Conservation (phyloP, 2,113 vertebrate genomes). For the Heloderma charlesbogerti region DNA sequence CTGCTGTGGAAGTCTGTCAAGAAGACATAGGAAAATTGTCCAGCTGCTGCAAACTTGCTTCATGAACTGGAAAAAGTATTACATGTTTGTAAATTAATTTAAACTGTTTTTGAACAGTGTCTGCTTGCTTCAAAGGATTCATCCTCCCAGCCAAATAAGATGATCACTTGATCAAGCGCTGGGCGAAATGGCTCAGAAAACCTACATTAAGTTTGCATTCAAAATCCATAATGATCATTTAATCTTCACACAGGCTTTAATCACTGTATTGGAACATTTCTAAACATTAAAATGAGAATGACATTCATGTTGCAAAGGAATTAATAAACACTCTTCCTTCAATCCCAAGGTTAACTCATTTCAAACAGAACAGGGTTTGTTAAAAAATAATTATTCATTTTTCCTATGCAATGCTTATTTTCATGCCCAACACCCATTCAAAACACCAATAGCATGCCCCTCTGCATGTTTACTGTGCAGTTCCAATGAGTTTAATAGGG, state of each 20-base stretch:
- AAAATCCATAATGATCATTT: conserved; percentile 7
- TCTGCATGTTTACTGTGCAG: not conserved
- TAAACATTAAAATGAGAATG: not conserved
- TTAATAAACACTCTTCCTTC: not conserved
- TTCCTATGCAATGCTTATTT: not conserved
- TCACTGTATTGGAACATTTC: conserved; percentile 24
- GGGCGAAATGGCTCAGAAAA: conserved; percentile 18
- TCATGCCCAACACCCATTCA: not conserved
- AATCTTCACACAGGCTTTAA: conserved; percentile 27
- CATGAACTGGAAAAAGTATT: conserved; percentile 8
- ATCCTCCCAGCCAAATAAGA: not conserved
- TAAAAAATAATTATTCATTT: not conserved
- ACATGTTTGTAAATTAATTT: conserved; percentile 23
- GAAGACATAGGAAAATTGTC: conserved; percentile 1
- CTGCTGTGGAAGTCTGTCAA: not conserved
- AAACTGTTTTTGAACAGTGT: conserved; percentile 22
- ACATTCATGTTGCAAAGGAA: conserved; percentile 1
- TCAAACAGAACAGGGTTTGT: not conserved
- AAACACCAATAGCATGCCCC: not conserved
- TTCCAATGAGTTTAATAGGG: not conserved
- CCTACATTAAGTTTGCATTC: conserved; percentile 4
- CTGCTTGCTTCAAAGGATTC: conserved; percentile 32
- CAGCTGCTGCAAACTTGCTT: conserved; percentile 28
- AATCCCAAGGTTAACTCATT: not conserved
- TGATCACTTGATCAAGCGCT: not conserved